Base-by-base conservation (phyloP, 1,140 invertebrate species). In the Tetragnatha versicolor region DNA sequence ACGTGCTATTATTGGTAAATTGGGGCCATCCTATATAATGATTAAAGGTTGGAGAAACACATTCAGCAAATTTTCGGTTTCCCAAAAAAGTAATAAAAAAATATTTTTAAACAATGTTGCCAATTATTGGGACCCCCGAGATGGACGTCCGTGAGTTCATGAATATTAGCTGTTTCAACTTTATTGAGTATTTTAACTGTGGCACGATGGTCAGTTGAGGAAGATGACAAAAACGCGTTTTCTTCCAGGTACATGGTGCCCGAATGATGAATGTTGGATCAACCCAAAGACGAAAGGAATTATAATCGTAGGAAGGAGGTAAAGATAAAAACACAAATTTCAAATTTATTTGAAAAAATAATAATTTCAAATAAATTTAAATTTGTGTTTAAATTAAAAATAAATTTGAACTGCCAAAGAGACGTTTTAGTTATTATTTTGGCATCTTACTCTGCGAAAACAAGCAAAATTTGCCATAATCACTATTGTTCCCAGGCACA, bases 191-290 rank as follows among this genome's bases (percentile, higher is more conserved):
- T n/a, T n/a, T n/a, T n/a, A n/a, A n/a, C n/a, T n/a, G n/a, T n/a
- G n/a, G n/a, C n/a, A n/a, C n/a, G n/a, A n/a, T n/a, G n/a, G n/a
- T n/a, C n/a, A n/a, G n/a, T 51, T 22, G 10, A 51, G 20, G 20
- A 22, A 2, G 3, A 10, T 25, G 49, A 22, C 6, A n/a, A 6
- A 47, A 47, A 2, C 45, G 20, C 0, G 0, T 22, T 14, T 65
- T 1, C 14, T 39, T 65, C 27, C 35, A 82, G 85, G 84, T 83
- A 84, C 88, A 5, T 89, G 88, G 88, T 85, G 87, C 12, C 89
- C 90, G 83, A 88, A 89, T 7, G 89, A 90, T 80, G 90, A 87
- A 81, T 88, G 88, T 80, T 80, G 83, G 49, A 85, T 90, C 61
- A 88, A 87, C 83, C 84, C 84, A 14, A 65, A 83, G 20, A 90